Conservation (phyloP, 1,140 invertebrate genomes). For the Drosophila murphyi region DNA sequence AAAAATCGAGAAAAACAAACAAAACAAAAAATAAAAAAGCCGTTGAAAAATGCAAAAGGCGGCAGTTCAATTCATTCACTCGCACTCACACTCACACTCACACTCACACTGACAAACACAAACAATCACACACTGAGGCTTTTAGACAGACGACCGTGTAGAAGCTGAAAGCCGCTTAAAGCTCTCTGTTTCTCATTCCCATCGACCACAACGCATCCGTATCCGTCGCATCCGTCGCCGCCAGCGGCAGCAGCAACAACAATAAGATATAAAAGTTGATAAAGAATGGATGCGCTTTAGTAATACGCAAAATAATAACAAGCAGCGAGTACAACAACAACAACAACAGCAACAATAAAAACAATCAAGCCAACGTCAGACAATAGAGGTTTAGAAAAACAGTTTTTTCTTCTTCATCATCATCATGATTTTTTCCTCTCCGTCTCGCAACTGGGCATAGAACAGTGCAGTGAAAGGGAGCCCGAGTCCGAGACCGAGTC, state of each 20-base stretch:
- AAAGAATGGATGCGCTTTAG: conserved; percentile 75
- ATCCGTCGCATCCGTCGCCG: conserved; percentile 62
- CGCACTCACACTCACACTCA: conserved; percentile 31
- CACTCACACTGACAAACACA: neutral
- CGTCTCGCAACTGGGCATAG: neutral
- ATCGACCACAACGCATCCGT: conserved; percentile 45
- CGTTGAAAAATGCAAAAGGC: conserved; percentile 72
- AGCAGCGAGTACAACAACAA: conserved; percentile 41
- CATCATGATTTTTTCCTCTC: neutral
- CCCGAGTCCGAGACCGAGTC: conserved; percentile 3
- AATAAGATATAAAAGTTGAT: conserved; percentile 64
- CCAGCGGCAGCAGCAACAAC: conserved; percentile 39
- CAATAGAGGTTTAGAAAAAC: conserved; percentile 61
- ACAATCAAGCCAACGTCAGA: conserved; percentile 64
- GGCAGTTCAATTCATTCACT: conserved; percentile 65
- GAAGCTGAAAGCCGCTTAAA: conserved; percentile 68
- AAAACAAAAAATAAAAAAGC: conserved; percentile 20
- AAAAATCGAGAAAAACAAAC: conserved; percentile 14
- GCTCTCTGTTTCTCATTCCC: conserved; percentile 29
- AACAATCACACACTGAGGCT: conserved; percentile 7
- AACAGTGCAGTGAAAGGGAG: conserved; percentile 5
- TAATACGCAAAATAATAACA: conserved; percentile 78
- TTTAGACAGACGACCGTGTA: conserved; percentile 6
- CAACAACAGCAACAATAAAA: conserved; percentile 42
- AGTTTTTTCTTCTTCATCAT: conserved; percentile 33